A percentile compares a stretch with the other conserved stretches of the same genome.
Evolutionary conservation across 2,797 vertebrate species (phyloP).

Genomic region (Smutsia temminckii): DNA sequence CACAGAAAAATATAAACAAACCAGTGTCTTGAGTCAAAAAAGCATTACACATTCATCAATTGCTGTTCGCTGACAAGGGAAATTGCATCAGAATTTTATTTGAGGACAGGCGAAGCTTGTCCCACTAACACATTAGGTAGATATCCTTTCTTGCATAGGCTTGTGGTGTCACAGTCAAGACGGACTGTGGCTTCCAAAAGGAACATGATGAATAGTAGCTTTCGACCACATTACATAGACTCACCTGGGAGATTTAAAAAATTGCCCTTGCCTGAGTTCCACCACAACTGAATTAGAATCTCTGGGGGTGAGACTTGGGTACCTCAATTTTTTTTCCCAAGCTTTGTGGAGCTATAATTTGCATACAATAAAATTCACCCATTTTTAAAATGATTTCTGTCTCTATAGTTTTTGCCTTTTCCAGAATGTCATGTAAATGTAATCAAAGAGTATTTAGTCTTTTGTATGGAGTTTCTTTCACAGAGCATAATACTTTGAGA

Average conservation of each 20-base stretch:
- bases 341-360: not conserved
- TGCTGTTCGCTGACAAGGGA: not conserved
- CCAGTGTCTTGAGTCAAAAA: not conserved
- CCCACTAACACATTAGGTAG: not conserved
- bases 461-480: not conserved
- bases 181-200: not conserved
- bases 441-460: not conserved
- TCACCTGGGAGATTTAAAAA: not conserved
- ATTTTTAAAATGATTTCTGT: not conserved
- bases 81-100: not conserved
- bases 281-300: not conserved
- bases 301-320: not conserved
- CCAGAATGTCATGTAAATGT: not conserved
- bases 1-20: not conserved
- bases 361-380: not conserved
- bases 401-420: not conserved
- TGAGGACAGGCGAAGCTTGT: not conserved
- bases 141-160: not conserved
- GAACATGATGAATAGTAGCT: not conserved
- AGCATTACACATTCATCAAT: not conserved
- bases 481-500: not conserved
- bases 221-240: not conserved
- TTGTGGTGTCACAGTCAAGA: not conserved
- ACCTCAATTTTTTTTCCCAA: not conserved
- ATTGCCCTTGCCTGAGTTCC: not conserved